Percentiles rank a stretch among this genome's conserved stretches.
phyloP scores from a whole-genome alignment of 2,113 vertebrate genomes.

The Entelurus aequoreus region DNA sequence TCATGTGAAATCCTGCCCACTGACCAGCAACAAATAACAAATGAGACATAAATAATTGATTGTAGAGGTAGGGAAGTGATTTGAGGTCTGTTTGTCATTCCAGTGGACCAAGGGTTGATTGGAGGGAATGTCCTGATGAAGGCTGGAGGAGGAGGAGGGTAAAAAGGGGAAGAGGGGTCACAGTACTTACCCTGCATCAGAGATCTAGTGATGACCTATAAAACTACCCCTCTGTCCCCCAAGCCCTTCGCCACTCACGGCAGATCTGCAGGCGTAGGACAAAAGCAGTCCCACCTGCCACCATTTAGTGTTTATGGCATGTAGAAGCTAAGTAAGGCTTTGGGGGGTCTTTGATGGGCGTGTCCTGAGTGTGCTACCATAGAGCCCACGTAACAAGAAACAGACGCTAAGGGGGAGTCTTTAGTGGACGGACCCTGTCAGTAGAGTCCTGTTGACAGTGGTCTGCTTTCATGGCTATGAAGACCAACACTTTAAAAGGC shows the following conservation, averaged over 20 bases:
- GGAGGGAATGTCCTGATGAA: slow-evolving; percentile 26
- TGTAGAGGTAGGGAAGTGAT: neutral
- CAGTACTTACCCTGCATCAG: slow-evolving; percentile 60
- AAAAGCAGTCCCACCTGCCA: slow-evolving; percentile 44
- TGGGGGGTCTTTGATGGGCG: slow-evolving; percentile 15
- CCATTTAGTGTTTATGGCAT: neutral
- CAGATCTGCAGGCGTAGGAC: slow-evolving; percentile 61
- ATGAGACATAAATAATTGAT: neutral
- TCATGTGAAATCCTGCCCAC: neutral
- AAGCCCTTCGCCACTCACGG: slow-evolving; percentile 51
- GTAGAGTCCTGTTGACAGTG: slow-evolving; percentile 11
- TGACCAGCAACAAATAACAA: too few relatives aligned
- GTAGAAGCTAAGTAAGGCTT: slow-evolving; percentile 1
- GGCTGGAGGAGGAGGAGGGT: slow-evolving; percentile 9
- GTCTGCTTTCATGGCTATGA: slow-evolving; percentile 15
- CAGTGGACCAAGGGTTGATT: slow-evolving; percentile 71
- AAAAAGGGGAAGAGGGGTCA: too few relatives aligned
- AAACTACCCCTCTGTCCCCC: slow-evolving; percentile 39
- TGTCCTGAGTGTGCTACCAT: slow-evolving; percentile 43
- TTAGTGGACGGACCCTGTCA: neutral
- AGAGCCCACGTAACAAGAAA: slow-evolving; percentile 67
- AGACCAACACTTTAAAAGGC: slow-evolving; percentile 14
- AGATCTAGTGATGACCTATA: slow-evolving; percentile 49
- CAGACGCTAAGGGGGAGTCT: slow-evolving; percentile 36
- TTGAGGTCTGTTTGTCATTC: slow-evolving; percentile 94